phyloP scores from a whole-genome alignment of 2,797 vertebrate genomes.

The Argya squamiceps region DNA sequence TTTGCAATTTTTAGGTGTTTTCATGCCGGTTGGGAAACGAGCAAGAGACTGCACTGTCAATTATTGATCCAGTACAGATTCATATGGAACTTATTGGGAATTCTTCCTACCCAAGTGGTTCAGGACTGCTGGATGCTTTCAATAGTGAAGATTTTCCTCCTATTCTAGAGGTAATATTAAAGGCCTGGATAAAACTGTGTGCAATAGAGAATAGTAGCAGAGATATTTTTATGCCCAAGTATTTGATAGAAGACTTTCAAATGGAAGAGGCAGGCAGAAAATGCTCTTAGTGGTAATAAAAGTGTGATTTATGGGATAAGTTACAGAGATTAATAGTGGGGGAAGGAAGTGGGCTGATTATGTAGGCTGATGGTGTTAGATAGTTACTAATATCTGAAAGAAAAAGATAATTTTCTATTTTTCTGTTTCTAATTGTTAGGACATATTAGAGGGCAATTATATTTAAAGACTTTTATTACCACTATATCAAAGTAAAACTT shows the following conservation, averaged over 20 bases:
- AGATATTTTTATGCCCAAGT: neutral
- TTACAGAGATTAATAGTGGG: neutral
- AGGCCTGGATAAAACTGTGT: neutral
- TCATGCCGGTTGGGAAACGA: constrained; percentile 94
- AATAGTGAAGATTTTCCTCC: constrained; percentile 95
- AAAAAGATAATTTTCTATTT: neutral
- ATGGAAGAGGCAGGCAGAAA: neutral
- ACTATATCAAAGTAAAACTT: neutral
- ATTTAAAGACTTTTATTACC: neutral
- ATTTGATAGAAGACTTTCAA: neutral
- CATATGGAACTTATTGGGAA: constrained; percentile 94
- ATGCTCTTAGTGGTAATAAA: neutral
- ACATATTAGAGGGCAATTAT: neutral
- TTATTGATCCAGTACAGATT: constrained; percentile 94
- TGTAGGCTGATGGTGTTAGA: neutral
- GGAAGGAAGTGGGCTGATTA: neutral
- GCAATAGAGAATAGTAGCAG: neutral
- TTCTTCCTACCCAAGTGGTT: constrained; percentile 90
- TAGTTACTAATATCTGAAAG: neutral
- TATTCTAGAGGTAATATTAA: constrained; percentile 86
- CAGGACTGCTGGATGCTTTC: constrained; percentile 94
- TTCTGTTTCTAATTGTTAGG: neutral
- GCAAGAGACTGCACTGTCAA: constrained; percentile 93
- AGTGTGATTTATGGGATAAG: neutral
- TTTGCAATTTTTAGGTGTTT: constrained; percentile 85